Evolutionary conservation across 2,113 vertebrate species (phyloP).

Genomic region (Sapayoa aenigma): DNA sequence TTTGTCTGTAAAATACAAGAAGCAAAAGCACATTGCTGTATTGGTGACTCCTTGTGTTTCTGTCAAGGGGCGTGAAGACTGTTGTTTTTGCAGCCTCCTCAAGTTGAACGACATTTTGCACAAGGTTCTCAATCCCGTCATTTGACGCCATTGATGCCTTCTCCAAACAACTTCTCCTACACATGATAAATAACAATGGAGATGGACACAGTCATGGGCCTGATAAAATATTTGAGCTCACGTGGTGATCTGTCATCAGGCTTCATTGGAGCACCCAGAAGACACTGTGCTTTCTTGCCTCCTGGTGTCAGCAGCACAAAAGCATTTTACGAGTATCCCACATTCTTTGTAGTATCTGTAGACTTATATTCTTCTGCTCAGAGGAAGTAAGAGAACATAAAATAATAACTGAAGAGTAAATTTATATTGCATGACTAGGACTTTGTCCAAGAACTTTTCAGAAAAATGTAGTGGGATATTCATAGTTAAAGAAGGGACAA

Average conservation of each 20-base stretch:
- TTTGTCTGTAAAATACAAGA: not conserved
- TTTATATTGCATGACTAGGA: not conserved
- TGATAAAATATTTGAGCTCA: not conserved
- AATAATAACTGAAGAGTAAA: not conserved
- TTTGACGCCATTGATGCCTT: not conserved
- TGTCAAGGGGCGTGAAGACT: not conserved
- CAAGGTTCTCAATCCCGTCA: not conserved
- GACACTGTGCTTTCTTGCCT: not conserved
- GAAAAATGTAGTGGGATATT: not conserved
- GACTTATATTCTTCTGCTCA: not conserved
- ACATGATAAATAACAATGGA: not conserved
- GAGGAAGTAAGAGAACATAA: not conserved
- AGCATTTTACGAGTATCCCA: not conserved
- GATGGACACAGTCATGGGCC: not conserved
- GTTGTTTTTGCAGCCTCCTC: not conserved
- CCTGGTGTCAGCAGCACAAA: not conserved
- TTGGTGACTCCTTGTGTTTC: not conserved
- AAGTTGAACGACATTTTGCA: not conserved
- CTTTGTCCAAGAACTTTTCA: not conserved
- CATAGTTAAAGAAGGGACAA: not conserved
- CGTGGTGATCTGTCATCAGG: not conserved
- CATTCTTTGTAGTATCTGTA: not conserved
- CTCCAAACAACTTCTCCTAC: not conserved
- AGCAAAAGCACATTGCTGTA: not conserved
- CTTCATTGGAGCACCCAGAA: not conserved